Evolutionary conservation across 2,797 vertebrate species (phyloP).

Genomic region (Odontamblyopus lacepedii): DNA sequence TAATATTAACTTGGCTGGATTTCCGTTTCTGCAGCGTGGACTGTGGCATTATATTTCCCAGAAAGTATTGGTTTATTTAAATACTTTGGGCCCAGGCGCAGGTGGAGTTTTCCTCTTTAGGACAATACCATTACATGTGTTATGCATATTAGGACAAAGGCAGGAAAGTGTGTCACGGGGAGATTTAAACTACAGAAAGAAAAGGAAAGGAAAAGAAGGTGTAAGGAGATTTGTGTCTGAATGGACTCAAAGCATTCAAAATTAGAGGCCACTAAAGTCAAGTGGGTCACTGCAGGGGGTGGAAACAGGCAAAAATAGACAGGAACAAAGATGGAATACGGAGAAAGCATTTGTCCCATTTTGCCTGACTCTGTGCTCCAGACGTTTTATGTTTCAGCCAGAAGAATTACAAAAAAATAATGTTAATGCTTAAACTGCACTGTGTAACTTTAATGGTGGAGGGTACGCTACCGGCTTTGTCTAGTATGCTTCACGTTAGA

Average conservation of each 20-base stretch:
- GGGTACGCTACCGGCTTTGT: too few species aligned
- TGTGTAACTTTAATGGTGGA: too few species aligned
- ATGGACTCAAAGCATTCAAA: not conserved
- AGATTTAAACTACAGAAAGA: slow-evolving; percentile 28
- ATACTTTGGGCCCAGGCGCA: slow-evolving; percentile 30
- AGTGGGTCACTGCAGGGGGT: not conserved
- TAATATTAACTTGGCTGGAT: too few species aligned
- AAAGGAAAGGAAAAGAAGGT: slow-evolving; percentile 6
- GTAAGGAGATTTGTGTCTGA: not conserved
- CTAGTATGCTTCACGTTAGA: too few species aligned
- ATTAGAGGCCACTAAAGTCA: not conserved
- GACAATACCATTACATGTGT: slow-evolving; percentile 36
- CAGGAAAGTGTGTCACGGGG: slow-evolving; percentile 55
- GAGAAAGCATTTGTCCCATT: not conserved
- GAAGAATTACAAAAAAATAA: too few species aligned
- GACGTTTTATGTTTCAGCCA: too few species aligned
- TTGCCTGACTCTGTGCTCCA: too few species aligned
- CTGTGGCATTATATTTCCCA: not conserved
- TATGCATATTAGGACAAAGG: slow-evolving; percentile 45
- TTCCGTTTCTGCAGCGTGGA: not conserved
- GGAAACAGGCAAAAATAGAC: not conserved
- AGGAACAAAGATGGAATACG: not conserved
- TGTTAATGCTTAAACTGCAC: too few species aligned
- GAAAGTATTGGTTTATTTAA: slow-evolving; percentile 32
- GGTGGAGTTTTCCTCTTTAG: slow-evolving; percentile 53